phyloP scores from a whole-genome alignment of 2,113 vertebrate species.

The Opisthocomus hoazin region DNA sequence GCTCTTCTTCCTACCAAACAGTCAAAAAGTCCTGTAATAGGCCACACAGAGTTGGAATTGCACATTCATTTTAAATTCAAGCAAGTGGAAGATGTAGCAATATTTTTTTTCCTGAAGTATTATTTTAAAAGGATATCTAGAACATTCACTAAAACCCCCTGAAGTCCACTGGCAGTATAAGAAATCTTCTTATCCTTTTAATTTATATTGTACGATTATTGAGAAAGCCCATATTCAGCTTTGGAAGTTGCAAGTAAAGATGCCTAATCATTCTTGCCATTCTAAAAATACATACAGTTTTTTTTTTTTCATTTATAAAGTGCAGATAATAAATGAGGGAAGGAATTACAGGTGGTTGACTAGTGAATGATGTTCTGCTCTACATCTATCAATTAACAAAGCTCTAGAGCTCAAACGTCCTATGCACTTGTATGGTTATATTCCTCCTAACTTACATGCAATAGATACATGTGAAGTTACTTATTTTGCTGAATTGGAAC shows the following conservation, averaged over 20 bases:
- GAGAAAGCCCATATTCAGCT: background rate
- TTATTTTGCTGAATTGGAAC: background rate
- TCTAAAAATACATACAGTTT: background rate
- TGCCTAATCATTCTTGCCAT: accelerated
- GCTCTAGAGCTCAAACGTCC: background rate
- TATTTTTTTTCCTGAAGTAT: background rate
- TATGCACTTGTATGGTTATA: background rate
- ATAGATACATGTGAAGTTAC: background rate
- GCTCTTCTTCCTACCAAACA: background rate
- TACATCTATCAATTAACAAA: background rate
- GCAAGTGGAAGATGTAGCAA: background rate
- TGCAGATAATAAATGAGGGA: background rate
- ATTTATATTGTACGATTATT: background rate
- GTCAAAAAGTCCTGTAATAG: background rate
- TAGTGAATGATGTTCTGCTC: background rate
- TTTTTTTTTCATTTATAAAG: background rate
- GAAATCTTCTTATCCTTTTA: background rate
- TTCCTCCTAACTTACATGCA: background rate
- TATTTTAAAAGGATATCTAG: background rate
- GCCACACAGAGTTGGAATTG: background rate
- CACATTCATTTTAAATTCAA: background rate
- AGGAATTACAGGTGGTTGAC: background rate
- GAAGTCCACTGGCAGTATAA: background rate
- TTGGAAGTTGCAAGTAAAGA: background rate
- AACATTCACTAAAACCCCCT: background rate